Conservation (phyloP, 2,888 invertebrate species). For the Aproaerema taeniolella region DNA sequence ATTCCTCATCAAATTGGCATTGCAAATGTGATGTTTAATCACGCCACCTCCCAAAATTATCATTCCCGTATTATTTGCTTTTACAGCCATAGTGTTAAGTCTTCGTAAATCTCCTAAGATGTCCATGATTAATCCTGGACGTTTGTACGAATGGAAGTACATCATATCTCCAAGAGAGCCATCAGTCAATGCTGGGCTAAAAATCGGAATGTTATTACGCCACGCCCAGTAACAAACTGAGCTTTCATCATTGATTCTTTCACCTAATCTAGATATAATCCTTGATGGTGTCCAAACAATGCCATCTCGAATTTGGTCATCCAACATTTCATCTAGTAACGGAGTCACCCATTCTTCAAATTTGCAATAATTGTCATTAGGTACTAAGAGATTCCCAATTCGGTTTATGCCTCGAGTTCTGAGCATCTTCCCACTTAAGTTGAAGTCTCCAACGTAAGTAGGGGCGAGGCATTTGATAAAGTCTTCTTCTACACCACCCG, state of each 20-base stretch:
- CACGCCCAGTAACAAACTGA: conserved; percentile 99
- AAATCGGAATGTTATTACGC: conserved; percentile 97
- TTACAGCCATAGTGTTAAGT: conserved; percentile 95
- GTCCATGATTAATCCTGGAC: conserved; percentile 95
- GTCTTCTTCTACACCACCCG: conserved; percentile 99
- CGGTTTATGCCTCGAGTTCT: conserved; percentile 93
- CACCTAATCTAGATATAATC: conserved; percentile 84
- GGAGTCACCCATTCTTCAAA: conserved; percentile 99
- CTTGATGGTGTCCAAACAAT: conserved; percentile 90
- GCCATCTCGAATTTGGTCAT: conserved; percentile 87
- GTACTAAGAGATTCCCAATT: conserved; percentile 93
- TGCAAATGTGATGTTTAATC: conserved; percentile 99
- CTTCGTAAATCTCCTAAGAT: conserved; percentile 93
- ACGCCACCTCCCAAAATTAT: conserved; percentile 97
- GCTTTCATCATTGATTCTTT: conserved; percentile 91
- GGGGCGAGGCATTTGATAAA: conserved; percentile 98
- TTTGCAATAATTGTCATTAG: conserved; percentile 98
- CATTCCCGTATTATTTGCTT: conserved; percentile 95
- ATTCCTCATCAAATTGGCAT: conserved; percentile 99
- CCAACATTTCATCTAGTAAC: conserved; percentile 91
- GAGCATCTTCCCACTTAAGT: conserved; percentile 86
- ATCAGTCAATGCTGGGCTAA: conserved; percentile 98
- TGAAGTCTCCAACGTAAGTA: conserved; percentile 95
- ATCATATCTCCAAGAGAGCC: conserved; percentile 99
- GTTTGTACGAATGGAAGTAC: conserved; percentile 97